These are phyloP conservation scores for Lasaia peninsularis DNA, from an alignment of 1,140 invertebrate species.

Conservation along the genomic window DNA sequence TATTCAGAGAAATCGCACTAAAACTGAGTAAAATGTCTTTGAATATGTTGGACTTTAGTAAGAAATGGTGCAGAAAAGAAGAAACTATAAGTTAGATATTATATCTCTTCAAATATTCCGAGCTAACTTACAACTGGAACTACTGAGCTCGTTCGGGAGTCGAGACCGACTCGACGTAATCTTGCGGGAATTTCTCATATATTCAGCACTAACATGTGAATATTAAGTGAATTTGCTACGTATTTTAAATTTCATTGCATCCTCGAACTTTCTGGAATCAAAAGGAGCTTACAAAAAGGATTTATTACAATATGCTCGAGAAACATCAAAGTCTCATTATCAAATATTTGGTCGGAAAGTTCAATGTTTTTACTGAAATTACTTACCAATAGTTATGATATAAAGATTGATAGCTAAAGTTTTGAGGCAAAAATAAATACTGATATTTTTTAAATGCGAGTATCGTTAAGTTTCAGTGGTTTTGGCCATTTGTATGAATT, in stretches of 20 bases:
- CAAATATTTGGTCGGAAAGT: too few species aligned
- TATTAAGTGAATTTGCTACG: constrained; percentile 4
- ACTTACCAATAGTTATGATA: too few species aligned
- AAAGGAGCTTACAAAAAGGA: not conserved
- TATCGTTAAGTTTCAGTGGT: too few species aligned
- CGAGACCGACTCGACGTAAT: not conserved
- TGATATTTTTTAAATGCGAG: too few species aligned
- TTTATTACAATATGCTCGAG: too few species aligned
- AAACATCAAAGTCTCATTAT: too few species aligned
- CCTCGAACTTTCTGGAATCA: not conserved
- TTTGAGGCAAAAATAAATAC: too few species aligned
- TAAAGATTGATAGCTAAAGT: too few species aligned
- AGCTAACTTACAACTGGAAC: constrained; percentile 11
- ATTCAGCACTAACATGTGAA: constrained; percentile 10
- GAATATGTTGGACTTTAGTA: not conserved
- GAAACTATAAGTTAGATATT: not conserved
- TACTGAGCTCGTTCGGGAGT: not conserved
- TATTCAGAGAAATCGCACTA: too few species aligned
- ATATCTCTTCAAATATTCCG: constrained; percentile 6
- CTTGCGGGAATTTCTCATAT: constrained; percentile 10
- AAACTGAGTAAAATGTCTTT: too few species aligned
- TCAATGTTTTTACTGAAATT: too few species aligned
- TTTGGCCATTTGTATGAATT: too few species aligned
- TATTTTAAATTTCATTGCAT: not conserved
- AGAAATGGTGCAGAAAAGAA: not conserved